A percentile compares a stretch with the other conserved stretches of the same genome.
Evolutionary conservation across 1,140 invertebrate genomes (phyloP).

Genomic region (Maniola jurtina): DNA sequence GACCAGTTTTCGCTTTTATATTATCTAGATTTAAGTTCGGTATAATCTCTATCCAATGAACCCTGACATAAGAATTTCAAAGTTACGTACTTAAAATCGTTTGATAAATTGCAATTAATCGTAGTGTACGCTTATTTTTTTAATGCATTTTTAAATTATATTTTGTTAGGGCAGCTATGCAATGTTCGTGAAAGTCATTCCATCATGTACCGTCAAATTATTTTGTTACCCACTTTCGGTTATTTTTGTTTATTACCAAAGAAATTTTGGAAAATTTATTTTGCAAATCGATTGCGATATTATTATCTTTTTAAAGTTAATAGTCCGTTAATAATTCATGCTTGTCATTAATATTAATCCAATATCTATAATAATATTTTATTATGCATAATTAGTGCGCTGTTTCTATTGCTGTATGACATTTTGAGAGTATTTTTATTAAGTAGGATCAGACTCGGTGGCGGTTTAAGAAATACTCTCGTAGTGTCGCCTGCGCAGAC

Average conservation of each 20-base stretch:
- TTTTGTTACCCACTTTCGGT: slow-evolving; percentile 52
- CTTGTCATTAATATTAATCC: slow-evolving; percentile 60
- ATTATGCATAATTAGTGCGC: slow-evolving; percentile 64
- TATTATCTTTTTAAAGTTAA: slow-evolving; percentile 34
- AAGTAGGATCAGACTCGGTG: slow-evolving; percentile 32
- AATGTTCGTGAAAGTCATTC: slow-evolving; percentile 61
- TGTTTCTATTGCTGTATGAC: slow-evolving; percentile 49
- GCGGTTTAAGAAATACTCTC: slow-evolving; percentile 63
- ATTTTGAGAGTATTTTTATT: slow-evolving; percentile 67
- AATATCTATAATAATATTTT: slow-evolving; percentile 48
- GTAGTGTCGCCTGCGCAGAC: slow-evolving; percentile 39
- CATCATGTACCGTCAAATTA: slow-evolving; percentile 52
- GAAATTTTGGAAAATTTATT: slow-evolving; percentile 57
- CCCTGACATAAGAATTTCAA: slow-evolving; percentile 61
- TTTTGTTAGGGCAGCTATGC: slow-evolving; percentile 69
- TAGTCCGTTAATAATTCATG: slow-evolving; percentile 38
- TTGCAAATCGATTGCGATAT: slow-evolving; percentile 45
- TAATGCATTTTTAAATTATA: slow-evolving; percentile 65
- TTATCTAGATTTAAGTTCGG: slow-evolving; percentile 59
- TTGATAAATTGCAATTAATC: slow-evolving; percentile 55
- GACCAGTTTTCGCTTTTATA: slow-evolving; percentile 64
- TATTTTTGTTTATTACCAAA: slow-evolving; percentile 68
- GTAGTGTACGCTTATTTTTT: slow-evolving; percentile 68
- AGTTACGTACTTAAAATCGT: slow-evolving; percentile 69
- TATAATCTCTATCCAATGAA: slow-evolving; percentile 46